A percentile compares a stretch with the other conserved stretches of the same genome.
phyloP scores from a whole-genome alignment of 2,113 vertebrate species.

The Prunella himalayana region DNA sequence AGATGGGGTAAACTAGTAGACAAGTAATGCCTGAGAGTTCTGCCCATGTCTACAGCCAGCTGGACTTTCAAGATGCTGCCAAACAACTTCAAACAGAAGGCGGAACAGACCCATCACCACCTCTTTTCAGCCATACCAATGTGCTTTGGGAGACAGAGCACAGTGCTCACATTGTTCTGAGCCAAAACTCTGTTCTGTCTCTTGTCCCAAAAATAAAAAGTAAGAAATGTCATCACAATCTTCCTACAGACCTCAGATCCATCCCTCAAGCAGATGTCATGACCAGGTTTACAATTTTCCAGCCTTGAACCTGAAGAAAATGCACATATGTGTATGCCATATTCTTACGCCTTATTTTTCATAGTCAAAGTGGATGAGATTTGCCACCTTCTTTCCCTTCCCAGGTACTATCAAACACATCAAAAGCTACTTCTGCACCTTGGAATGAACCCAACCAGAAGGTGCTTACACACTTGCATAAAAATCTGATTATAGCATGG shows the following conservation, averaged over 20 bases:
- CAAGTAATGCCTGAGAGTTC: not conserved
- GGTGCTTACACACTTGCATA: not conserved
- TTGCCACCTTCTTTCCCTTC: not conserved
- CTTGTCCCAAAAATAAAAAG: not conserved
- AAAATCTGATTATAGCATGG: not conserved
- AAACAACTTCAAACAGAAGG: fast-evolving
- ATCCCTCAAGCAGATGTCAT: not conserved
- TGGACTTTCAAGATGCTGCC: not conserved
- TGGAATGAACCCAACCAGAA: not conserved
- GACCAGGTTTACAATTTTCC: not conserved
- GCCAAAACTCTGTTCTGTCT: not conserved
- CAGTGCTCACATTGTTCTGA: fast-evolving
- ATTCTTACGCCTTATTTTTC: not conserved
- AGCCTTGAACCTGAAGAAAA: not conserved
- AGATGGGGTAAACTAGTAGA: not conserved
- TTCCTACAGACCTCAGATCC: not conserved
- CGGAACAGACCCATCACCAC: not conserved
- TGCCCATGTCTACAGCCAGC: not conserved
- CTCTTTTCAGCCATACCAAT: not conserved
- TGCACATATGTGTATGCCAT: fast-evolving
- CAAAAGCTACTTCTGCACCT: not conserved
- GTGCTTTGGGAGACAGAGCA: fast-evolving
- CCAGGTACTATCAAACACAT: not conserved
- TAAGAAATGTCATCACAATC: not conserved
- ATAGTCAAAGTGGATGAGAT: not conserved